Conservation (phyloP, 2,797 vertebrate genomes). For the Percopsis omiscomaycus region DNA sequence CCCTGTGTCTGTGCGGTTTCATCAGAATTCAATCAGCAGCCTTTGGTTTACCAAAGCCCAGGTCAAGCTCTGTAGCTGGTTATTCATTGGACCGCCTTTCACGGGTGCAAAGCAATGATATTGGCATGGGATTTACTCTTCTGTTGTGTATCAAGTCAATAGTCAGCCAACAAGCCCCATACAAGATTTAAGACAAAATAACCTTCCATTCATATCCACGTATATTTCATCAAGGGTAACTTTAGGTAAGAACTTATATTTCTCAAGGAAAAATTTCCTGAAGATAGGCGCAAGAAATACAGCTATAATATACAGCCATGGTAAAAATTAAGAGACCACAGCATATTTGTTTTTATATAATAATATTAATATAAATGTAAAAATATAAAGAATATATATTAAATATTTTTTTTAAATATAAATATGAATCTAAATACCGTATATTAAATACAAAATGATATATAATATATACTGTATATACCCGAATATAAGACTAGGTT, state of each 20-base stretch:
- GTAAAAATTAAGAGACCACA: too few relatives aligned
- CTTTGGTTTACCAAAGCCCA: slow-evolving; percentile 18
- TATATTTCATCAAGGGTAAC: slow-evolving; percentile 5
- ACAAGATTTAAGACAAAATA: background rate
- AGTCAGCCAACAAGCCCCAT: background rate
- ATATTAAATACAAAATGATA: too few relatives aligned
- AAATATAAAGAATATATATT: too few relatives aligned
- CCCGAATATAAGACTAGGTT: too few relatives aligned
- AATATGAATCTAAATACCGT: too few relatives aligned
- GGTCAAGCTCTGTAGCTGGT: slow-evolving; percentile 2
- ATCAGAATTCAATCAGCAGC: slow-evolving; percentile 52
- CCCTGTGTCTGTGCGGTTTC: slow-evolving; percentile 57
- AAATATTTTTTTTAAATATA: too few relatives aligned
- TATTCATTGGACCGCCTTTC: slow-evolving; percentile 9
- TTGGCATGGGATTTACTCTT: background rate
- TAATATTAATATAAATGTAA: too few relatives aligned
- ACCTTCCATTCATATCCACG: background rate
- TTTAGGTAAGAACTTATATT: slow-evolving; percentile 19
- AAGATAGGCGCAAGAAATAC: too few relatives aligned
- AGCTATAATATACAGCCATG: too few relatives aligned
- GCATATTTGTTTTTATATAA: too few relatives aligned
- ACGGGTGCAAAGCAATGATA: slow-evolving; percentile 41
- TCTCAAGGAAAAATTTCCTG: too few relatives aligned
- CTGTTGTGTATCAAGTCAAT: background rate
- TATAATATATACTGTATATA: too few relatives aligned